phyloP scores from a whole-genome alignment of 2,888 invertebrate species.

The Dione vanillae region DNA sequence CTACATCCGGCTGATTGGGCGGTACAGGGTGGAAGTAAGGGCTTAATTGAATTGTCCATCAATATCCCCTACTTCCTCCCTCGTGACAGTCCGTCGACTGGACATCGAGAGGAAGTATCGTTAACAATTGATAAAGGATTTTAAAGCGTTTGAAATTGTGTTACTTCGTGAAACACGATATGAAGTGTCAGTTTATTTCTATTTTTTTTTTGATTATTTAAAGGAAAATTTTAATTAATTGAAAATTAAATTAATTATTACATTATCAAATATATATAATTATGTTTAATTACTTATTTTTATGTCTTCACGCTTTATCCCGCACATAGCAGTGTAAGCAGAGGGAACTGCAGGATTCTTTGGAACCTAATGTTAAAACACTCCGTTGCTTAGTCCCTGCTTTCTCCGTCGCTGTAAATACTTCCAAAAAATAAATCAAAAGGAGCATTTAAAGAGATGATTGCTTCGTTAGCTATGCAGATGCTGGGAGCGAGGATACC shows the following conservation, averaged over 20 bases:
- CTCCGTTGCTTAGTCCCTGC: too few relatives aligned
- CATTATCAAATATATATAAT: too few relatives aligned
- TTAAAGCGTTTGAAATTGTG: conserved; percentile 4
- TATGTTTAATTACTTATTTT: too few relatives aligned
- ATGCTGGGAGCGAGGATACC: conserved; percentile 24
- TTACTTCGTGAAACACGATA: neutral
- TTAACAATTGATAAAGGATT: conserved; percentile 7
- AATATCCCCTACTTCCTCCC: conserved; percentile 14
- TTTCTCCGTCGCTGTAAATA: too few relatives aligned
- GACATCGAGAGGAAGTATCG: conserved; percentile 30
- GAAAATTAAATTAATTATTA: too few relatives aligned
- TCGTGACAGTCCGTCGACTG: conserved; percentile 9
- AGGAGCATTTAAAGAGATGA: conserved; percentile 21
- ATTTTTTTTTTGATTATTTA: neutral
- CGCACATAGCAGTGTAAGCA: too few relatives aligned
- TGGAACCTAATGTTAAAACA: too few relatives aligned
- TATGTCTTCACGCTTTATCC: too few relatives aligned
- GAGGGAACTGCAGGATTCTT: too few relatives aligned
- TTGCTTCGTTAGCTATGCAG: conserved; percentile 34
- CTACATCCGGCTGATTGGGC: too few relatives aligned
- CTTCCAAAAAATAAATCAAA: neutral
- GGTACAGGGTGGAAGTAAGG: conserved; percentile 30
- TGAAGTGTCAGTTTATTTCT: neutral
- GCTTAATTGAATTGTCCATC: conserved; percentile 35
- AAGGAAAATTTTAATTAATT: too few relatives aligned